phyloP scores from a whole-genome alignment of 30 jellyfish, hydroid and myxozoan species.

The Aurelia sp. region DNA sequence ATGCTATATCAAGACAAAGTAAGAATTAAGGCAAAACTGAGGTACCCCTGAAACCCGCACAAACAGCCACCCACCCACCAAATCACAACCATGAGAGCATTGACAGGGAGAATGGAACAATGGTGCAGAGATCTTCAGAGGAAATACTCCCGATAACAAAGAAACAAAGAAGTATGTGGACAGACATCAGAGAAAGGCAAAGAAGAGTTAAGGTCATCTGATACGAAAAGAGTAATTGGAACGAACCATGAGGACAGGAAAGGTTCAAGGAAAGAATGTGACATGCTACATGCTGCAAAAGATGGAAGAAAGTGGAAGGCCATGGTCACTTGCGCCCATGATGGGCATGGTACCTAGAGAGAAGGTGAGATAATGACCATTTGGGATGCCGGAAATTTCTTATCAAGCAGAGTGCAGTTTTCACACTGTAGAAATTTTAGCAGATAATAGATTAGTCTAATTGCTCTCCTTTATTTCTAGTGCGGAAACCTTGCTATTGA shows the following conservation, averaged over 20 bases:
- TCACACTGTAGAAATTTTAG: no score
- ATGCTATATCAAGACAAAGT: no score
- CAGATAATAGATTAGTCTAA: no score
- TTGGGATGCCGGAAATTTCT: no score
- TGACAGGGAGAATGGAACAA: no score
- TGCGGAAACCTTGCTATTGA: slow-evolving; percentile 77
- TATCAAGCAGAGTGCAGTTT: no score
- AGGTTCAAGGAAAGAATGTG: slow-evolving; percentile 1
- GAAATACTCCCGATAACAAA: slow-evolving; percentile 1
- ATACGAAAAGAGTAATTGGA: not conserved
- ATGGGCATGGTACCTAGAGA: not conserved
- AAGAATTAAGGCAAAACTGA: no score
- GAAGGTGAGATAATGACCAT: no score
- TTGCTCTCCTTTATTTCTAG: slow-evolving; percentile 15
- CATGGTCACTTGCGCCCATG: not conserved
- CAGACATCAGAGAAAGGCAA: slow-evolving; percentile 1
- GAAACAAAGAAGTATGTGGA: not conserved
- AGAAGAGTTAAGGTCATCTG: not conserved
- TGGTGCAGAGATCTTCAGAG: no score
- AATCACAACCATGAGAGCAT: no score
- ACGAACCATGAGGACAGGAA: not conserved
- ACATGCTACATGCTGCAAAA: not conserved
- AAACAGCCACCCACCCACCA: no score
- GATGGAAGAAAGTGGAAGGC: not conserved
- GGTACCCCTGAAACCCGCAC: no score